Percentiles rank a stretch among this genome's conserved stretches.
Conservation (phyloP, 1,140 invertebrate species). For the Penaeus japonicus region DNA sequence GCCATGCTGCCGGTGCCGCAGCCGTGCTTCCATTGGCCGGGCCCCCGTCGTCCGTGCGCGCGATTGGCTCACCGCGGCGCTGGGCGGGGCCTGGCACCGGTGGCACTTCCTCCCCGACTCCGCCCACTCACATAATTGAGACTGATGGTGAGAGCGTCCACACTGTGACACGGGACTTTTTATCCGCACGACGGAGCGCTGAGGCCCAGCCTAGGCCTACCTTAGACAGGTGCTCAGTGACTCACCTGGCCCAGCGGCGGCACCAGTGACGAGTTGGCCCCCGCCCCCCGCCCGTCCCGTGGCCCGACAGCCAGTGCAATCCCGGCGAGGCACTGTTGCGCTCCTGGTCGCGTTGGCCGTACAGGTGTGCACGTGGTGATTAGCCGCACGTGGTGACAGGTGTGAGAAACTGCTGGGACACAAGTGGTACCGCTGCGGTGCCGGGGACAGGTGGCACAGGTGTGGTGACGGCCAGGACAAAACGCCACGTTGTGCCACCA, state of each 20-base stretch:
- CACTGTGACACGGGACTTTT: conserved; percentile 52
- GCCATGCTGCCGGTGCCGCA: not conserved
- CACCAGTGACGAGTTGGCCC: not conserved
- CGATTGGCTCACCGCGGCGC: not conserved
- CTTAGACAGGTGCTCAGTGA: conserved; percentile 41
- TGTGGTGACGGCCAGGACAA: not conserved
- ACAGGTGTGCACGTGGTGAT: not conserved
- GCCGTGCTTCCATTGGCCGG: not conserved
- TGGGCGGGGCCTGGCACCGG: conserved; percentile 20
- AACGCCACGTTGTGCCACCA: not conserved
- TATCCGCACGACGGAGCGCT: conserved; percentile 31
- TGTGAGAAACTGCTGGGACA: not conserved
- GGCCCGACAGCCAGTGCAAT: not conserved
- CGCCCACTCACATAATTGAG: conserved; percentile 49
- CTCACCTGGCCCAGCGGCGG: conserved; percentile 9
- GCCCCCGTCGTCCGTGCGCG: not conserved
- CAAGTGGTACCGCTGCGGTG: not conserved
- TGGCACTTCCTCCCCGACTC: conserved; percentile 11
- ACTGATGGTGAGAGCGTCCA: conserved; percentile 32
- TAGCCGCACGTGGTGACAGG: not conserved
- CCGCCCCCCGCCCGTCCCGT: not conserved
- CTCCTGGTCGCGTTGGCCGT: not conserved
- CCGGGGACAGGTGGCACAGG: not conserved
- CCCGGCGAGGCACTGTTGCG: not conserved
- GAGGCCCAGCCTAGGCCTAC: conserved; percentile 38